Conservation (phyloP, 2,797 vertebrate genomes). For the Acipenser transmontanus region DNA sequence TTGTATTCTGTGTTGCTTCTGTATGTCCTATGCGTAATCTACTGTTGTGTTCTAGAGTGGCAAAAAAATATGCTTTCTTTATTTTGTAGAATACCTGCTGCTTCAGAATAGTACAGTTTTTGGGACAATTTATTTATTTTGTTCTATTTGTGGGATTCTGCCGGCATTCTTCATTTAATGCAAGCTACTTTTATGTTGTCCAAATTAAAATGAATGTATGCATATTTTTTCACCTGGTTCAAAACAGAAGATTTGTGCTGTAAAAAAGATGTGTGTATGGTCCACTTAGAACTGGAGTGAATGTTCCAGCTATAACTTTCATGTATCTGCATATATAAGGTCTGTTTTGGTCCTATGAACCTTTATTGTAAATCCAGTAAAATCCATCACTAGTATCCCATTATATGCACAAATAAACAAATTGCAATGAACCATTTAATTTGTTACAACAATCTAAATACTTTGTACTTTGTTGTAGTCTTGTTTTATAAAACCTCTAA, state of each 20-base stretch:
- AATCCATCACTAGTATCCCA: constrained; percentile 61
- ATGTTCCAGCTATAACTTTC: constrained; percentile 14
- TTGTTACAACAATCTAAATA: background rate
- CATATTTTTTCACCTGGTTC: constrained; percentile 8
- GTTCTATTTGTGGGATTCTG: background rate
- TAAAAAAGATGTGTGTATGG: constrained; percentile 6
- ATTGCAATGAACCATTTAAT: constrained; percentile 42
- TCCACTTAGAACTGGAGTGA: constrained; percentile 14
- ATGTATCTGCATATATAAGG: constrained; percentile 1
- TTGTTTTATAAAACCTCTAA: no score
- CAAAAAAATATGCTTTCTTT: constrained; percentile 5
- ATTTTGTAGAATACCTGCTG: constrained; percentile 6
- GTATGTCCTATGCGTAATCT: constrained; percentile 3
- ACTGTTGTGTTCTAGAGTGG: background rate
- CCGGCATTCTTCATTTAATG: constrained; percentile 8
- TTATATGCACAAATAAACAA: constrained; percentile 61
- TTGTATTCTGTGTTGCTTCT: constrained; percentile 11
- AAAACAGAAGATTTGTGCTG: constrained; percentile 1
- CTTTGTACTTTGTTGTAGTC: background rate
- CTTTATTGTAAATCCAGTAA: constrained; percentile 81
- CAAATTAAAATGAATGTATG: constrained; percentile 5
- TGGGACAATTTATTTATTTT: background rate
- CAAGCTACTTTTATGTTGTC: background rate
- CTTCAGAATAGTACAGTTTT: constrained; percentile 9
- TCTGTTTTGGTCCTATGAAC: constrained; percentile 49